Base-by-base conservation (phyloP, 2,797 vertebrate genomes). In the Xyrichtys novacula region DNA sequence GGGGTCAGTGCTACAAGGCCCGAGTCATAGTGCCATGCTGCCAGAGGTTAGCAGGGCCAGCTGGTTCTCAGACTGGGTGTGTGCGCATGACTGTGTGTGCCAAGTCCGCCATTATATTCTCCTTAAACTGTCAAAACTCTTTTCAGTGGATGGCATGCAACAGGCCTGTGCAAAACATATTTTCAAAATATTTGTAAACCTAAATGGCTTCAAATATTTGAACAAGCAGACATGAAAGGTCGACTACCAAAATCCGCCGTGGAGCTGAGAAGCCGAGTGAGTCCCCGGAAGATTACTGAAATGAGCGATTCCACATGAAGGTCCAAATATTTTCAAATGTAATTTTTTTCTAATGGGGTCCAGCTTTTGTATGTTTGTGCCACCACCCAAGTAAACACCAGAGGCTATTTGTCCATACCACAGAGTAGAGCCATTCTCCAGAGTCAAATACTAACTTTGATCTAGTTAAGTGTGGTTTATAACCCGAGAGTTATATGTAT, bases 31-130 rank as follows among this genome's bases (percentile, higher is more conserved):
- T 87, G 83, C 84, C 89, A 89, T 73, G 85, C 77, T 81, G 84
- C 90, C 89, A 90, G 90, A 91, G 93, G 94, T 90, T 90, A 90
- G 34, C 86, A 48, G 79, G 77, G 92, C 93, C 94, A 91, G 75
- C 87, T 71, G 74, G 58, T 93, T 95, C 93, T 94, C 90, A 93
- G 87, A 89, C 81, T 3, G 39, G 0, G 17, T 74, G 67, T 50
- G 65, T 73, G 43, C 28, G n/a, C n/a, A n/a, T 62, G 43, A 44
- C 16, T 7, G 36, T 69, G 25, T 44, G 48, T 56, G 55, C 79
- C 81, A 85, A 78, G 65, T 61, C 70, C 61, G 76, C 20, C 10
- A 20, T 46, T 46, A 71, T 63, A 76, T 69, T 72, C 65, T 68
- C 46, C 25, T 56, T 16, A 23, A 46, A 43, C 58, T 49, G 39